Conservation (phyloP, 2,113 vertebrate species). For the Microcebus tavaratra region DNA sequence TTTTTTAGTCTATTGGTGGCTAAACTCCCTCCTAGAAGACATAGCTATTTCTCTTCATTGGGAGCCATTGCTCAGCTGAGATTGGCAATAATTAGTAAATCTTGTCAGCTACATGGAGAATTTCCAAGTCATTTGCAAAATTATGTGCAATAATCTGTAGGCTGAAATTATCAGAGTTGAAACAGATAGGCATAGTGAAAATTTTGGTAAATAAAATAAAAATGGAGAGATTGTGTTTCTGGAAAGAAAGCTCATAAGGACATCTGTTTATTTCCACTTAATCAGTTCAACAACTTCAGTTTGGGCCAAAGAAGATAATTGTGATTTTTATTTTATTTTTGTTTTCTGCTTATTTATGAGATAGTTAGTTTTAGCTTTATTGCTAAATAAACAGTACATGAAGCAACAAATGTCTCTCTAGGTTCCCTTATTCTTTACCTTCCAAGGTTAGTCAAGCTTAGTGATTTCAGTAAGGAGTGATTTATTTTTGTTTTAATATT, state of each 20-base stretch:
- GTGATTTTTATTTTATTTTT: slow-evolving; percentile 32
- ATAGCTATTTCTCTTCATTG: not conserved
- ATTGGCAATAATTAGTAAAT: not conserved
- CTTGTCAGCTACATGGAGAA: not conserved
- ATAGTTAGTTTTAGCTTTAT: slow-evolving; percentile 68
- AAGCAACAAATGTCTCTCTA: slow-evolving; percentile 63
- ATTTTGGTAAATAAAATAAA: not conserved
- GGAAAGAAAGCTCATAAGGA: not conserved
- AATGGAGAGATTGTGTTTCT: not conserved
- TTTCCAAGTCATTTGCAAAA: not conserved
- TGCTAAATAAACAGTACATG: no score
- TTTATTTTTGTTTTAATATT: not conserved
- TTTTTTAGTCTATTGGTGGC: not conserved
- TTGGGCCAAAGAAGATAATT: not conserved
- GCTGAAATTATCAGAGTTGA: not conserved
- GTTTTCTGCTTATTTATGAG: slow-evolving; percentile 70
- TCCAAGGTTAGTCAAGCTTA: not conserved
- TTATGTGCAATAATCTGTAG: not conserved
- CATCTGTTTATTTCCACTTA: not conserved
- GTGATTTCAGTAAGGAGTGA: not conserved
- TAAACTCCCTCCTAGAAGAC: not conserved
- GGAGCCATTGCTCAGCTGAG: not conserved
- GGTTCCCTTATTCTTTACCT: slow-evolving; percentile 61
- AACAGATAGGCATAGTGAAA: not conserved
- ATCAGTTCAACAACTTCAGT: not conserved